phyloP scores from a whole-genome alignment of 2,888 invertebrate species.

The Leptopilina myrica region DNA sequence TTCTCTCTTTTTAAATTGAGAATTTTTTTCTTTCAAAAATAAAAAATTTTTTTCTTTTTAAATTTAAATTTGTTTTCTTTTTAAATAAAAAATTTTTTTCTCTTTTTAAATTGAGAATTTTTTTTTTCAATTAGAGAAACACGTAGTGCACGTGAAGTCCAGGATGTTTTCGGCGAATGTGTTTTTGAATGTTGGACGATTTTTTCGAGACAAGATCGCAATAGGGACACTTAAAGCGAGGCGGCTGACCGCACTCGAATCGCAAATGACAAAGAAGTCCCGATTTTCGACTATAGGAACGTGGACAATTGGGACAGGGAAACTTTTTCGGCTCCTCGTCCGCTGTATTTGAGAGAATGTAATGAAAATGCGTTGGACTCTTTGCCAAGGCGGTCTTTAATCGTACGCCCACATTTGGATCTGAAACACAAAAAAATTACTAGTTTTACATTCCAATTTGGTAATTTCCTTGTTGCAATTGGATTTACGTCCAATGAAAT shows the following conservation, averaged over 20 bases:
- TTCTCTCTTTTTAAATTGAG: too few species aligned
- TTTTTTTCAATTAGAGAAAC: neutral
- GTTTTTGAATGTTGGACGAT: conserved; percentile 59
- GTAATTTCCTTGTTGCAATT: too few species aligned
- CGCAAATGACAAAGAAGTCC: conserved; percentile 64
- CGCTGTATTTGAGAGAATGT: neutral
- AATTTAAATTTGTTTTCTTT: too few species aligned
- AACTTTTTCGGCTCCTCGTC: conserved; percentile 19
- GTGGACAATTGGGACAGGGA: conserved; percentile 42
- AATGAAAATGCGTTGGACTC: conserved; percentile 14
- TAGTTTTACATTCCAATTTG: neutral
- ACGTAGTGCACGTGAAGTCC: conserved; percentile 26
- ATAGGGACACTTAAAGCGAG: conserved; percentile 67
- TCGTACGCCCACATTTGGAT: neutral
- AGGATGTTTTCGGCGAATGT: conserved; percentile 53
- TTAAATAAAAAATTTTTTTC: too few species aligned
- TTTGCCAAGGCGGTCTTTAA: conserved; percentile 19
- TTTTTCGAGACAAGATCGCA: conserved; percentile 53
- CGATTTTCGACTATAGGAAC: conserved; percentile 59
- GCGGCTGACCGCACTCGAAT: conserved; percentile 65
- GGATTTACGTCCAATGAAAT: neutral
- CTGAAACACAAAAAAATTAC: conserved; percentile 16
- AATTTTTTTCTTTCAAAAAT: too few species aligned
- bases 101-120: too few species aligned
- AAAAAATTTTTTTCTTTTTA: too few species aligned